Evolutionary conservation across 30 jellyfish, hydroid and myxozoan genomes (phyloP), one percentile per base, ranked within the genome.

Genomic region (Haliclystus octoradiatus): DNA sequence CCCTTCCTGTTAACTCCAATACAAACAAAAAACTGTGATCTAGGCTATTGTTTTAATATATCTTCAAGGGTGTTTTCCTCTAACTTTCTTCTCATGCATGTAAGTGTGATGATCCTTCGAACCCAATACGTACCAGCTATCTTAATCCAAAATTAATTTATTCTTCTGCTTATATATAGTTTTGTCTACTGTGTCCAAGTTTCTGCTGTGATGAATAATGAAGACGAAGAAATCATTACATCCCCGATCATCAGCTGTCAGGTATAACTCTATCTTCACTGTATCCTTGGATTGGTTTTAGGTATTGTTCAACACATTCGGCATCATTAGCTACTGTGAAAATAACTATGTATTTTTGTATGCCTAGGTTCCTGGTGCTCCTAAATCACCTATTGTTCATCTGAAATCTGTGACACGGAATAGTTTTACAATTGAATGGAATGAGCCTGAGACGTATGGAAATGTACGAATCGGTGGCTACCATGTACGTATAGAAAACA

Each of bases 371-470:
- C 92, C 92, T 22, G 92, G 92, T 9, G 50, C 77, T 15, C 92
- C 92, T 4, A 88, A 78, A 33, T 62, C 88, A 24, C 92, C 92
- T 15, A 2, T 60, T 61, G 53, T 78, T 3, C 29, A 88, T 2
- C 62, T 84, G 33, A 34, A 68, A 15, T 35, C 82, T 14, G 63
- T 78, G 9, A 22, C 73, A 23, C 60, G 79, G 32, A 62, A 66
- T 33, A 74, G 92, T 3, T 78, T 78, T 50, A 69, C 68, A 65
- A 25, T 78, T 1, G 92, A 70, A 69, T 78, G 92, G 92, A 78
- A 71, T 40, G 92, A 78, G 34, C 92, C 92, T 1, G 88, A 71
- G 33, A 66, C 78, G 47, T 78, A 78, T 63, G 92, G 92, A n/a
- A 81, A 81, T 0, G 68, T 72, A 23, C 71, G 71, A 78, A 61